Evolutionary conservation across 2,113 vertebrate genomes (phyloP).

Genomic region (Peromyscus polionotus): DNA sequence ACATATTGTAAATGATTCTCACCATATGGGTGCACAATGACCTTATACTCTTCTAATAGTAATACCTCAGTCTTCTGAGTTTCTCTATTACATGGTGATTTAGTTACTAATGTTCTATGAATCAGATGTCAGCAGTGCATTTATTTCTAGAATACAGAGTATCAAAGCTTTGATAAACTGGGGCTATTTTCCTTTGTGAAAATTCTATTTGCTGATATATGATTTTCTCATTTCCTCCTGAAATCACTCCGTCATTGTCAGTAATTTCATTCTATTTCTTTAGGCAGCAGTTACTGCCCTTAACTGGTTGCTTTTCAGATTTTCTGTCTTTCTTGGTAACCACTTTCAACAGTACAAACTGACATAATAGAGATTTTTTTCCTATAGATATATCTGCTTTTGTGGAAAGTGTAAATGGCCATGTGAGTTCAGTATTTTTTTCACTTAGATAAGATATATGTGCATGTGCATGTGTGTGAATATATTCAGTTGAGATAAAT

Average conservation of each 20-base stretch:
- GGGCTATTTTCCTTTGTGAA: conserved; percentile 74
- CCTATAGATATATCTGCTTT: conserved; percentile 48
- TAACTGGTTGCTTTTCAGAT: conserved; percentile 69
- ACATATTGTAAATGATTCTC: conserved; percentile 65
- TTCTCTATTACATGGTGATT: conserved; percentile 72
- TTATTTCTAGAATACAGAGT: conserved; percentile 71
- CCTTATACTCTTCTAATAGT: conserved; percentile 27
- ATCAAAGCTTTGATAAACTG: conserved; percentile 58
- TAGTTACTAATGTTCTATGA: conserved; percentile 74
- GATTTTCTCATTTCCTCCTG: conserved; percentile 76
- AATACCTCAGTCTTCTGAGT: conserved; percentile 23
- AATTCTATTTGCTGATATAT: conserved; percentile 71
- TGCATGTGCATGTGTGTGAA: conserved; percentile 23
- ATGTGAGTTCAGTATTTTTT: conserved; percentile 67
- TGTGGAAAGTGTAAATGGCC: conserved; percentile 61
- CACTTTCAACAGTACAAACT: conserved; percentile 56
- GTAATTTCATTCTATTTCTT: conserved; percentile 75
- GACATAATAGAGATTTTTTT: conserved; percentile 55
- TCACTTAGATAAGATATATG: conserved; percentile 30
- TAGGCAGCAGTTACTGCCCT: conserved; percentile 68
- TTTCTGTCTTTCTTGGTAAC: conserved; percentile 65
- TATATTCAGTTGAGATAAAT: conserved; percentile 61
- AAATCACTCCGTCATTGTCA: conserved; percentile 75
- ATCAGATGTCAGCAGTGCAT: conserved; percentile 64
- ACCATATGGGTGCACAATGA: not conserved